Percentiles rank a stretch among this genome's conserved stretches.
phyloP scores from a whole-genome alignment of 92 coral and sea anemone species.

The Siderastrea radians region DNA sequence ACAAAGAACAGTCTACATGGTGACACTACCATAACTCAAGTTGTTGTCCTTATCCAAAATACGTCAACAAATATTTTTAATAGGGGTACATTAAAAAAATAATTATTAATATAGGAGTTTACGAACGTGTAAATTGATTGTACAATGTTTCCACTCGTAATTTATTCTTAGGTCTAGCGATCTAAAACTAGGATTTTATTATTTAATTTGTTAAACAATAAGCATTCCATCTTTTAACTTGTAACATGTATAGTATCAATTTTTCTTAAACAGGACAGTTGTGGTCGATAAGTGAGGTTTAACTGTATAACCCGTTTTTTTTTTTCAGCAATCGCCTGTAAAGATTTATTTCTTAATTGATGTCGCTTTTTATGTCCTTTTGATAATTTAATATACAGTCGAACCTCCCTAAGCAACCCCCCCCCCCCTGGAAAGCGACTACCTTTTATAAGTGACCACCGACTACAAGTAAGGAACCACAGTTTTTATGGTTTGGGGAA shows the following conservation, averaged over 20 bases:
- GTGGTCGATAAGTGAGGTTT: too few relatives aligned
- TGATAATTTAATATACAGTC: too few relatives aligned
- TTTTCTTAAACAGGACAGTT: too few relatives aligned
- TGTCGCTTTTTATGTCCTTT: too few relatives aligned
- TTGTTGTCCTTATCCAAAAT: neutral
- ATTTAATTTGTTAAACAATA: slow-evolving; percentile 2
- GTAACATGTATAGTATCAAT: neutral
- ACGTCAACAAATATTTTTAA: neutral
- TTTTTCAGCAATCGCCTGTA: too few relatives aligned
- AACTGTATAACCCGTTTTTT: too few relatives aligned
- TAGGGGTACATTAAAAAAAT: neutral
- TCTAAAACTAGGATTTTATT: neutral
- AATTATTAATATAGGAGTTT: neutral
- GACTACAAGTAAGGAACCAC: too few relatives aligned
- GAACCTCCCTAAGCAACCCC: too few relatives aligned
- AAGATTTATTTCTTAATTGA: too few relatives aligned
- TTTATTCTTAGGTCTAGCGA: neutral
- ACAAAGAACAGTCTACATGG: neutral
- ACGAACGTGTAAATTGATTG: neutral
- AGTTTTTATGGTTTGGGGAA: too few relatives aligned
- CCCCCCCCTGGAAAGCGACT: too few relatives aligned
- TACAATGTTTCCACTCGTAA: neutral
- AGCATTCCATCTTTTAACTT: neutral
- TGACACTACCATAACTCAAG: neutral
- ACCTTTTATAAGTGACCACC: too few relatives aligned